Percentiles rank a stretch among this genome's conserved stretches.
phyloP scores from a whole-genome alignment of 2,888 invertebrate species.

The Sarcophaga variegata region DNA sequence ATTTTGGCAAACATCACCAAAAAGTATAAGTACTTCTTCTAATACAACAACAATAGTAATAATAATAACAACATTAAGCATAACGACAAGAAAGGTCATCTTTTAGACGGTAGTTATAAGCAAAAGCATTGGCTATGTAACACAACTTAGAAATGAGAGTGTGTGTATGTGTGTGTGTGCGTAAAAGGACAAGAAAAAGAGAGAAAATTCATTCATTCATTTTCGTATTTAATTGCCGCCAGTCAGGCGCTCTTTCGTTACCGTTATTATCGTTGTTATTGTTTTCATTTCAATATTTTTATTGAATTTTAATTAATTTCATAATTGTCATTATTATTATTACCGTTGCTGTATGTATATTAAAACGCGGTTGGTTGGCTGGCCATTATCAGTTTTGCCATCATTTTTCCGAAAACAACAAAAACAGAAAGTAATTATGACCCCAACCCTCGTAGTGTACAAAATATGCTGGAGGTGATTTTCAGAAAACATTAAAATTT shows the following conservation, averaged over 20 bases:
- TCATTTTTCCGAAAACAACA: not conserved
- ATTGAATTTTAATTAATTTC: slow-evolving; percentile 69
- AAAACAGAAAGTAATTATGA: slow-evolving; percentile 10
- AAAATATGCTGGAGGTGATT: slow-evolving; percentile 26
- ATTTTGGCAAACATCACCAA: slow-evolving; percentile 45
- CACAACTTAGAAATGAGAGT: not conserved
- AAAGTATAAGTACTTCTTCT: slow-evolving; percentile 14
- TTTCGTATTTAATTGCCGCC: slow-evolving; percentile 53
- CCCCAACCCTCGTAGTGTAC: not conserved
- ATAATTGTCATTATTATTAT: slow-evolving; percentile 54
- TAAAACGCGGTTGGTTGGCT: not conserved
- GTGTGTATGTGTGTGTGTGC: not conserved
- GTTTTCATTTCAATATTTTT: slow-evolving; percentile 56
- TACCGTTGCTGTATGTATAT: too few species aligned
- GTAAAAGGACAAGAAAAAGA: not conserved
- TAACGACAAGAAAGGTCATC: not conserved
- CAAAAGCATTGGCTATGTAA: slow-evolving; percentile 9
- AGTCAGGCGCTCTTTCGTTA: slow-evolving; percentile 58
- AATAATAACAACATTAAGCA: not conserved
- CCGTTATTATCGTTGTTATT: slow-evolving; percentile 9
- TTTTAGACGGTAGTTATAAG: slow-evolving; percentile 20
- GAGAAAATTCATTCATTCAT: slow-evolving; percentile 26
- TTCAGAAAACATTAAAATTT: not conserved
- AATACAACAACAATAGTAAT: too few species aligned
- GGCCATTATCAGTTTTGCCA: not conserved